A percentile compares a stretch with the other conserved stretches of the same genome.
Conservation (phyloP, 2,797 vertebrate genomes). For the Peromyscus nudipes region DNA sequence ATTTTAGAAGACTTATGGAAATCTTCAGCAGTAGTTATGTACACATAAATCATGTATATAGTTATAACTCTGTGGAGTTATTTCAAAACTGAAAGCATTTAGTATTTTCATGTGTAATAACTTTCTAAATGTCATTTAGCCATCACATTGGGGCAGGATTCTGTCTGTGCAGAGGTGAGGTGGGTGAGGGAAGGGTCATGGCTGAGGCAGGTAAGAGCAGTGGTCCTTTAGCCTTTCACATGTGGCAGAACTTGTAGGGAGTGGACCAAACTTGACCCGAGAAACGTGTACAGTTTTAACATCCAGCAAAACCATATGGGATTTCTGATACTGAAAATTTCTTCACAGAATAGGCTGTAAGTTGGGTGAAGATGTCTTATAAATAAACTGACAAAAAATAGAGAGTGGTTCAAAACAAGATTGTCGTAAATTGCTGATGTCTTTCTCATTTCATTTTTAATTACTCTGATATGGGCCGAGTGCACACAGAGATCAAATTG, state of each 20-base stretch:
- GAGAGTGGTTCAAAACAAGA: constrained; percentile 41
- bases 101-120: constrained; percentile 57
- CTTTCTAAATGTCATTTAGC: constrained; percentile 35
- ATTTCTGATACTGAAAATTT: constrained; percentile 66
- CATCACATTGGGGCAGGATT: neutral
- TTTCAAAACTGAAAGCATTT: constrained; percentile 64
- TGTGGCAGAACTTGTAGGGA: neutral
- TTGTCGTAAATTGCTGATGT: constrained; percentile 10
- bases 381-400: constrained; percentile 42
- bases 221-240: neutral
- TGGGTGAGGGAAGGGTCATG: neutral
- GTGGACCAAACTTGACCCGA: constrained; percentile 47
- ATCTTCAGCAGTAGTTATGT: constrained; percentile 66
- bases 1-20: constrained; percentile 72
- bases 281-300: constrained; percentile 43
- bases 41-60: constrained; percentile 58
- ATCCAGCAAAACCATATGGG: constrained; percentile 70
- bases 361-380: constrained; percentile 19
- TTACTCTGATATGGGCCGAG: constrained; percentile 1
- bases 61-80: constrained; percentile 69
- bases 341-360: constrained; percentile 46
- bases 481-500: constrained; percentile 33
- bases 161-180: neutral
- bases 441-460: constrained; percentile 54
- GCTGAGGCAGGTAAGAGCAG: constrained; percentile 13